Conservation (phyloP, 2,113 vertebrate genomes). For the Entelurus aequoreus region DNA sequence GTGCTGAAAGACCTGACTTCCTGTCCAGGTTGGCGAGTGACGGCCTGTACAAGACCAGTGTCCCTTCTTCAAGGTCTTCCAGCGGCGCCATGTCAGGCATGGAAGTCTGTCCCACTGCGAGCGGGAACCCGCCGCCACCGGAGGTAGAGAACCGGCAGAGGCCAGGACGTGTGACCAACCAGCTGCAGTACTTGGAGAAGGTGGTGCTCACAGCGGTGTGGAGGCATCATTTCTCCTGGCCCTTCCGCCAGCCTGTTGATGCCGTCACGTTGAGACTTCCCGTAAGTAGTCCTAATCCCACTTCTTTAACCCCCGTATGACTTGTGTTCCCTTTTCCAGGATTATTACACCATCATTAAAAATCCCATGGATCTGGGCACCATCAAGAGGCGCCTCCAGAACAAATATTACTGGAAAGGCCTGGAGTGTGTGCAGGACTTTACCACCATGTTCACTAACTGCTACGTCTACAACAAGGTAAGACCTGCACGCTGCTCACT, state of each 20-base stretch:
- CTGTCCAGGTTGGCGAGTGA: conserved; percentile 40
- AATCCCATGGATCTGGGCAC: conserved; percentile 90
- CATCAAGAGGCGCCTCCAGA: conserved; percentile 86
- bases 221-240: conserved; percentile 88
- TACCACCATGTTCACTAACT: conserved; percentile 89
- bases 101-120: conserved; percentile 52
- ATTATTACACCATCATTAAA: conserved; percentile 90
- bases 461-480: conserved; percentile 90
- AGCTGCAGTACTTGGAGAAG: conserved; percentile 85
- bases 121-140: conserved; percentile 83
- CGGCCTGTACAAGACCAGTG: conserved; percentile 21
- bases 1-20: background rate
- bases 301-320: background rate
- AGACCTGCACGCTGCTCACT: conserved; percentile 6
- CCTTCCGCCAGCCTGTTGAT: conserved; percentile 91
- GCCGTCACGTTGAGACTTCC: conserved; percentile 82
- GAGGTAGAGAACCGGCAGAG: conserved; percentile 75
- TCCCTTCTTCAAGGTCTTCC: conserved; percentile 3
- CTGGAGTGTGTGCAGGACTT: conserved; percentile 86
- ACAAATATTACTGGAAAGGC: conserved; percentile 84
- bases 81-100: conserved; percentile 70
- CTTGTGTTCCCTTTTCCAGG: conserved; percentile 65
- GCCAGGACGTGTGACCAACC: conserved; percentile 80
- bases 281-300: conserved; percentile 69
- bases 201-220: conserved; percentile 83